A percentile compares a stretch with the other conserved stretches of the same genome.
These are phyloP conservation scores for Terrapene triunguis DNA, from an alignment of 2,113 vertebrate genomes.

Conservation along the genomic window DNA sequence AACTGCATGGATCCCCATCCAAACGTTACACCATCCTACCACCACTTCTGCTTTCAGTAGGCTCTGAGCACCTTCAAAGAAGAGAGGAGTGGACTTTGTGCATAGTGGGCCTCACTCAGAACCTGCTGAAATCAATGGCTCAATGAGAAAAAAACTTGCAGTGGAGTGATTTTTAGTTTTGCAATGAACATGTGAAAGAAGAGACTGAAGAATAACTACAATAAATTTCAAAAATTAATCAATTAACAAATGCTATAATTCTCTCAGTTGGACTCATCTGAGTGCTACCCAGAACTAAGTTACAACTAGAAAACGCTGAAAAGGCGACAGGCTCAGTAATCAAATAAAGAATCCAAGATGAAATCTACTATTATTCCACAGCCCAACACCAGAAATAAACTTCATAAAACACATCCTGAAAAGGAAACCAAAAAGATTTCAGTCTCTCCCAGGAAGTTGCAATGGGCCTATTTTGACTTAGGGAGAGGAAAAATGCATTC, in stretches of 20 bases:
- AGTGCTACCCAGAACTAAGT: not conserved
- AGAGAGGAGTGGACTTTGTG: too few relatives aligned
- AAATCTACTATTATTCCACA: not conserved
- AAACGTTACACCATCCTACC: too few relatives aligned
- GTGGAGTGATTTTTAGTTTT: too few relatives aligned
- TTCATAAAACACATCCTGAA: not conserved
- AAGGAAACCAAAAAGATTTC: not conserved
- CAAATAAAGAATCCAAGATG: not conserved
- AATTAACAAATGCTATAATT: not conserved
- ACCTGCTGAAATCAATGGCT: too few relatives aligned
- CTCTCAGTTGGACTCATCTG: not conserved
- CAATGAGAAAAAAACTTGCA: too few relatives aligned
- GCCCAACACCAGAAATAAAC: not conserved
- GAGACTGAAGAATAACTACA: too few relatives aligned
- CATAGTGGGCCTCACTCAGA: too few relatives aligned
- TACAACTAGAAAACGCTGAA: not conserved
- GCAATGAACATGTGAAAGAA: too few relatives aligned
- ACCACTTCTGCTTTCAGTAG: too few relatives aligned
- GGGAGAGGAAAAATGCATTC: not conserved
- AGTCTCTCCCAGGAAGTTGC: not conserved
- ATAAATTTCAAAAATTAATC: too few relatives aligned
- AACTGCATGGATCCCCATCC: too few relatives aligned
- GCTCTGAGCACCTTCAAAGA: too few relatives aligned
- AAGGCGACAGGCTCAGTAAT: not conserved
- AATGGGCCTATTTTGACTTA: not conserved